phyloP scores from a whole-genome alignment of 2,797 vertebrate genomes.

The Halcyon leucocephala region DNA sequence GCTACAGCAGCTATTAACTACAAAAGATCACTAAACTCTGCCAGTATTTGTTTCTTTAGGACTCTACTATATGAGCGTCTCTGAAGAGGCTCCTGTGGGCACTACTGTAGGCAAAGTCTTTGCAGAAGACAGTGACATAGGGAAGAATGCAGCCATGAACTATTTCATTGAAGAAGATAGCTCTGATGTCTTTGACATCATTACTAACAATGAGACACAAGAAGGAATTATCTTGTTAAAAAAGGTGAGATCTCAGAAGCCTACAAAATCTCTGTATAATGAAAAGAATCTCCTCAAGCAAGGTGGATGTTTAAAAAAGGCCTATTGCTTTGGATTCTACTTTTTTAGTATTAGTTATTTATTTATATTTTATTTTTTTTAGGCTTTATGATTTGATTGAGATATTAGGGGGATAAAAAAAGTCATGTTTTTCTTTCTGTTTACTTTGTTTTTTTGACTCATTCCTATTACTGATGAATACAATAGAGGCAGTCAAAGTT shows the following conservation, averaged over 20 bases:
- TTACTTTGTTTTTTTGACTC: neutral
- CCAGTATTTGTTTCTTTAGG: conserved; percentile 73
- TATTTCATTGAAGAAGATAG: conserved; percentile 88
- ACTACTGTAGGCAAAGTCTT: conserved; percentile 87
- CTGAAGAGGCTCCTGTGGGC: conserved; percentile 85
- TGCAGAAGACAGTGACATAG: conserved; percentile 89
- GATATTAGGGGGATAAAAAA: neutral
- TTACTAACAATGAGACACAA: conserved; percentile 87
- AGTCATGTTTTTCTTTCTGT: neutral
- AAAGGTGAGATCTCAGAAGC: conserved; percentile 79
- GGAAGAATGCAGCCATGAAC: conserved; percentile 89
- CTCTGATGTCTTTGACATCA: conserved; percentile 84
- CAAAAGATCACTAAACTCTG: neutral
- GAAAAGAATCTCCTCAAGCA: neutral
- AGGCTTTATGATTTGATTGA: neutral
- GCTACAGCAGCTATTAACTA: neutral
- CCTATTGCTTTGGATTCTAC: neutral
- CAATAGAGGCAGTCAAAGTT: neutral
- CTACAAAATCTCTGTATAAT: neutral
- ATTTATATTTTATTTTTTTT: neutral
- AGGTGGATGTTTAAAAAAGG: neutral
- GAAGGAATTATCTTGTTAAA: conserved; percentile 90
- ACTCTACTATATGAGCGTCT: conserved; percentile 86
- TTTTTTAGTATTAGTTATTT: neutral
- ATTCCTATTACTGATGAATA: neutral